These are phyloP conservation scores for Hylia prasina DNA, from an alignment of 2,113 vertebrate species.

Conservation along the genomic window DNA sequence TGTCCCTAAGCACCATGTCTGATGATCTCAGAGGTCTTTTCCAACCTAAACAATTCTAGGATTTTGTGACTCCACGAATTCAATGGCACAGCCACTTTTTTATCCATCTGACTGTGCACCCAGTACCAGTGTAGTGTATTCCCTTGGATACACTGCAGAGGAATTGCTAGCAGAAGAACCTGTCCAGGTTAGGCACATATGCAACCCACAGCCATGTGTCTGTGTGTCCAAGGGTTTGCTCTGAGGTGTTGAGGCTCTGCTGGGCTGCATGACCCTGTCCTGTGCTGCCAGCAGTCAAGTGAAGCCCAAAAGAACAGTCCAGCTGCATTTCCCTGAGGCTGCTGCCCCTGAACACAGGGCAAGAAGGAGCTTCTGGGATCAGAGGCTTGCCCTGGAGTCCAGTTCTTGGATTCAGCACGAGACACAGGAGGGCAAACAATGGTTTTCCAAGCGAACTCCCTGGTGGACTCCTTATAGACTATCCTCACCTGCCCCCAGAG, in stretches of 20 bases:
- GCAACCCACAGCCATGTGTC: background rate
- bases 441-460: background rate
- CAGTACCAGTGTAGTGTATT: no score
- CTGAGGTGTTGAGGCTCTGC: background rate
- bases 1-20: background rate
- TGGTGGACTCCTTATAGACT: background rate
- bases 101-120: background rate
- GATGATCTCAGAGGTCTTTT: background rate
- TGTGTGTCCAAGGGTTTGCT: background rate
- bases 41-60: background rate
- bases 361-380: background rate
- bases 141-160: background rate
- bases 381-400: background rate
- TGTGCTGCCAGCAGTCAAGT: background rate
- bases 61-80: fast-evolving
- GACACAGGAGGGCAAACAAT: background rate
- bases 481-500: background rate
- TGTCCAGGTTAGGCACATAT: background rate
- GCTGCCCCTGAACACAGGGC: background rate
- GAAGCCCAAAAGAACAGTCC: background rate
- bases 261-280: background rate
- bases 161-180: background rate
- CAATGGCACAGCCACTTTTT: background rate
- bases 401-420: background rate
- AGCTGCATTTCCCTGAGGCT: background rate